Conservation (phyloP, 2,888 invertebrate genomes). For the Orthosia incerta region DNA sequence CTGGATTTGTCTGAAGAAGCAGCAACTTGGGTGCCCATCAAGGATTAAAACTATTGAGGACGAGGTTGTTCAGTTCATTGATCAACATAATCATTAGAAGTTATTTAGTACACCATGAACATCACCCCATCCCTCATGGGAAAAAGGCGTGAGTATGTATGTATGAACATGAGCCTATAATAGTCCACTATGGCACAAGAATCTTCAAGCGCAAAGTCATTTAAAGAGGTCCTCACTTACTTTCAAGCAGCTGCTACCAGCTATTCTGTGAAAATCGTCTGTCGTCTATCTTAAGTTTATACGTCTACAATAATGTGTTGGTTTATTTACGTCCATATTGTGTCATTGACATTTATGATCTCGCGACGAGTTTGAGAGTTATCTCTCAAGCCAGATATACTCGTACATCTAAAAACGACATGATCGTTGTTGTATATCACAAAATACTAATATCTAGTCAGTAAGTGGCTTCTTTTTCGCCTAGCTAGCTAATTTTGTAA, state of each 20-base stretch:
- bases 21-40: slow-evolving; percentile 45
- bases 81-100: slow-evolving; percentile 50
- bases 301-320: background rate
- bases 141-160: no score
- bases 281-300: background rate
- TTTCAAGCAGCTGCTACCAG: background rate
- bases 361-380: no score
- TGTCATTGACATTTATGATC: background rate
- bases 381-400: background rate
- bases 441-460: background rate
- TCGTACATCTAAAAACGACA: background rate
- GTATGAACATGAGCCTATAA: no score
- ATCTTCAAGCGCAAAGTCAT: background rate
- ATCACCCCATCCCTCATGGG: background rate
- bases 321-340: background rate
- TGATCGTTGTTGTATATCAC: background rate
- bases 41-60: slow-evolving; percentile 43
- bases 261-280: background rate
- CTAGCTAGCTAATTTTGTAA: slow-evolving; percentile 3
- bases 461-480: background rate
- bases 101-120: background rate
- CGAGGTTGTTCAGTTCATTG: slow-evolving; percentile 36
- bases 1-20: slow-evolving; percentile 64
- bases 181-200: background rate
- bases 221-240: background rate